Evolutionary conservation across 2,113 vertebrate genomes (phyloP).

Genomic region (Apteryx owenii): DNA sequence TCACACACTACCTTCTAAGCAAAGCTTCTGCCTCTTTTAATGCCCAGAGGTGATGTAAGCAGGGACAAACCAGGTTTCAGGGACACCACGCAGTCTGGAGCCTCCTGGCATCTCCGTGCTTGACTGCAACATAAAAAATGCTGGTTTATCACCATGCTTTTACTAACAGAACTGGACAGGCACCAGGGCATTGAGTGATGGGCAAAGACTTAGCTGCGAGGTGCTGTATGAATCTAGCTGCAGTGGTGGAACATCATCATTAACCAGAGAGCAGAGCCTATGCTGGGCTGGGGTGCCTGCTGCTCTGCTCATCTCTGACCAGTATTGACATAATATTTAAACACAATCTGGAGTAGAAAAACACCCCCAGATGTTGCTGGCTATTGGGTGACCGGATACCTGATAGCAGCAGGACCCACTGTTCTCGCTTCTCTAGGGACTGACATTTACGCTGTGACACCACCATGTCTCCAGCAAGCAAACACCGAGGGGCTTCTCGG

Average conservation of each 20-base stretch:
- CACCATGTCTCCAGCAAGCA: neutral
- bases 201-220: neutral
- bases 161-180: neutral
- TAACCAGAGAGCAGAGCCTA: neutral
- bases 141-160: rapidly evolving
- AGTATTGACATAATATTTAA: neutral
- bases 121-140: rapidly evolving
- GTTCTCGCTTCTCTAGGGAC: constrained; percentile 12
- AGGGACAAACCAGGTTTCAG: neutral
- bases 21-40: neutral
- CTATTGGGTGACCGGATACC: constrained; percentile 42
- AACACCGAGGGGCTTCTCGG: constrained; percentile 47
- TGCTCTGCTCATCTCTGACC: neutral
- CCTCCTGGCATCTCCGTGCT: neutral
- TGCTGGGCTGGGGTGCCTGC: neutral
- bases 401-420: constrained; percentile 42
- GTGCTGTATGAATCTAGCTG: neutral
- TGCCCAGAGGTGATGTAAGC: neutral
- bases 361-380: constrained; percentile 67
- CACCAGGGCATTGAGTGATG: neutral
- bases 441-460: constrained; percentile 63
- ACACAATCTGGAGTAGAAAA: neutral
- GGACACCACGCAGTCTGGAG: rapidly evolving
- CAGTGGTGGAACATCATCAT: rapidly evolving
- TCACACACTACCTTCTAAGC: neutral